Base-by-base conservation (phyloP, 2,797 vertebrate species). In the Eulemur albifrons region DNA sequence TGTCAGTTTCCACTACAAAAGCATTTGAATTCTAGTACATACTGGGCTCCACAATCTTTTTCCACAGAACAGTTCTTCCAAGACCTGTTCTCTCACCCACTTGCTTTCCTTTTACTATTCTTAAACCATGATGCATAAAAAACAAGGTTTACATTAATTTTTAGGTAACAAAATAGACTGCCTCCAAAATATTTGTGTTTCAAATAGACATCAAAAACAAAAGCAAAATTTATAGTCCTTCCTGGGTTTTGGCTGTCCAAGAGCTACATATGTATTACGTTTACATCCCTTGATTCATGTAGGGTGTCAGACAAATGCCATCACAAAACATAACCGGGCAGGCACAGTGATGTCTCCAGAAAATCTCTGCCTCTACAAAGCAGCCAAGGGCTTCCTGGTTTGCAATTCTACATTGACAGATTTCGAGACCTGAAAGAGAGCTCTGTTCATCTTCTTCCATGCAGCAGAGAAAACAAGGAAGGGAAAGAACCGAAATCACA, bases 131-230 rank as follows among this genome's bases (percentile, higher is more conserved):
- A 94, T 45, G 94, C 86, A 94, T 73, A 81, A 91, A 93, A 73
- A 72, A 54, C 17, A 95, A 93, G 83, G 75, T 59, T 91, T 87
- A 73, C 25, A 69, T 67, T 72, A 87, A 86, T 57, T 90, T 91
- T 94, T n/a, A 45, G 70, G 35, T 35, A 87, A 92, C 40, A 65
- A 96, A 96, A 97, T 20, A 85, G 80, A 77, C 79, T 52, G 38
- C 59, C 83, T 95, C 59, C 25, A 81, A 97, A 98, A 94, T 90
- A 95, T 77, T 5, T 94, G 85, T 91, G 61, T 70, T 92, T 96
- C 89, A 82, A 77, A 88, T 93, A 77, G 96, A 94, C 21, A 96
- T 82, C 50, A 50, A 93, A 87, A 77, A 27, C 20, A 94, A 94
- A 92, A 97, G 32, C 20, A 92, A 94, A 92, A 97, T 88, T 65